A percentile compares a stretch with the other conserved stretches of the same genome.
phyloP scores from a whole-genome alignment of 2,113 vertebrate genomes.

The Colius striatus region DNA sequence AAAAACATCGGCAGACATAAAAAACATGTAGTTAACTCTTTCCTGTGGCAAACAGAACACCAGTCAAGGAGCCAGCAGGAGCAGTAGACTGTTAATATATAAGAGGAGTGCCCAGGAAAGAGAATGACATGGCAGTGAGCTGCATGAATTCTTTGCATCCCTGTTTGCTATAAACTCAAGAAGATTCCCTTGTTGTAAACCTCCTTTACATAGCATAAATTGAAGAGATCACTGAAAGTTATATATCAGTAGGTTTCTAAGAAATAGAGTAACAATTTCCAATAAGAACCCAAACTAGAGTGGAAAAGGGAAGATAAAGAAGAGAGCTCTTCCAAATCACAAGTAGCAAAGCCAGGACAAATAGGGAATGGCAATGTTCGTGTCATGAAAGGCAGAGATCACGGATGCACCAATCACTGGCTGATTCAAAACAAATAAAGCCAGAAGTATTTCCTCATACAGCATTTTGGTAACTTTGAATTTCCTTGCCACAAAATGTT shows the following conservation, averaged over 20 bases:
- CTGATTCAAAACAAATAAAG: neutral
- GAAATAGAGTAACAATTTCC: neutral
- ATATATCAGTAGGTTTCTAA: neutral
- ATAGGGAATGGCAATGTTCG: neutral
- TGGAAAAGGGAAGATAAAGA: neutral
- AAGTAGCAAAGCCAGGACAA: neutral
- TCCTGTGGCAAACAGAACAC: neutral
- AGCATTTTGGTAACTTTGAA: neutral
- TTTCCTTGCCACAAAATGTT: neutral
- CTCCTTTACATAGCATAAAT: neutral
- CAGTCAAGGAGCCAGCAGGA: neutral
- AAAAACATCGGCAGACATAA: neutral
- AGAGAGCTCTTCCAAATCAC: neutral
- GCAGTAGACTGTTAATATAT: neutral
- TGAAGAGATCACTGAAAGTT: neutral
- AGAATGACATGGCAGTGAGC: neutral
- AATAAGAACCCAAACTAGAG: neutral
- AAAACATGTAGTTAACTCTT: neutral
- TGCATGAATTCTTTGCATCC: neutral
- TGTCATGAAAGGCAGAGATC: neutral
- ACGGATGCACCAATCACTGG: neutral
- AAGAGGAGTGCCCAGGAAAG: neutral
- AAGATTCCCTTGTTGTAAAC: neutral
- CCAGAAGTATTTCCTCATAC: neutral
- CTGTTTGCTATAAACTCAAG: neutral